Evolutionary conservation across 2,797 vertebrate species (phyloP).

Genomic region (Micromesistius poutassou): DNA sequence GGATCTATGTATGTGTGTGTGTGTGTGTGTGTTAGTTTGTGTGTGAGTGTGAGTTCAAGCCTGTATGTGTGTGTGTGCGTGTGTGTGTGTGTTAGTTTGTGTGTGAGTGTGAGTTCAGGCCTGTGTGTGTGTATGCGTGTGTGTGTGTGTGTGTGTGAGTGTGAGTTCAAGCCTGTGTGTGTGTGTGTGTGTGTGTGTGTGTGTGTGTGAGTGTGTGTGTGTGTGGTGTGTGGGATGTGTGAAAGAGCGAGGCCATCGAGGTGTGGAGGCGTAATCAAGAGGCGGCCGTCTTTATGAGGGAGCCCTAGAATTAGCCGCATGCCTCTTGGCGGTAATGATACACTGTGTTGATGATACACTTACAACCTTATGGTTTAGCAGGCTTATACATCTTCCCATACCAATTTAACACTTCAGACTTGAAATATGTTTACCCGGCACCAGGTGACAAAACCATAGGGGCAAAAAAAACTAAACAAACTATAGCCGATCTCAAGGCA

Average conservation of each 20-base stretch:
- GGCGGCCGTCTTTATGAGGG: conserved; percentile 58
- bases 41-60: neutral
- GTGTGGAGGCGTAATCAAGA: conserved; percentile 65
- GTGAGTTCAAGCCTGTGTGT: neutral
- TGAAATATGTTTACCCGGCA: conserved; percentile 32
- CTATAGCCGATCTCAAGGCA: neutral
- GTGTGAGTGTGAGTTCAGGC: conserved; percentile 31
- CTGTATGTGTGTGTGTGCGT: conserved; percentile 24
- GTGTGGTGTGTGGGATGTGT: conserved; percentile 1
- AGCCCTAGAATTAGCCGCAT: conserved; percentile 66
- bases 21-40: neutral
- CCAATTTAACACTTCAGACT: conserved; percentile 39
- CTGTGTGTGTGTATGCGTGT: conserved; percentile 8
- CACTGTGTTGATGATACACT: conserved; percentile 45
- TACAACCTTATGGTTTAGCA: conserved; percentile 35
- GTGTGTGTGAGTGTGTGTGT: conserved; percentile 32
- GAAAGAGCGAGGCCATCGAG: conserved; percentile 52
- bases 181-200: neutral
- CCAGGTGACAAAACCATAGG: conserved; percentile 36
- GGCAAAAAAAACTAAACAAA: neutral
- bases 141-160: conserved; percentile 20
- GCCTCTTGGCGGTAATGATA: conserved; percentile 69
- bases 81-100: conserved; percentile 24
- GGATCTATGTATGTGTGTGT: neutral
- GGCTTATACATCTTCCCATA: conserved; percentile 31